phyloP scores from a whole-genome alignment of 2,888 invertebrate genomes.

The Plemyria rubiginata region DNA sequence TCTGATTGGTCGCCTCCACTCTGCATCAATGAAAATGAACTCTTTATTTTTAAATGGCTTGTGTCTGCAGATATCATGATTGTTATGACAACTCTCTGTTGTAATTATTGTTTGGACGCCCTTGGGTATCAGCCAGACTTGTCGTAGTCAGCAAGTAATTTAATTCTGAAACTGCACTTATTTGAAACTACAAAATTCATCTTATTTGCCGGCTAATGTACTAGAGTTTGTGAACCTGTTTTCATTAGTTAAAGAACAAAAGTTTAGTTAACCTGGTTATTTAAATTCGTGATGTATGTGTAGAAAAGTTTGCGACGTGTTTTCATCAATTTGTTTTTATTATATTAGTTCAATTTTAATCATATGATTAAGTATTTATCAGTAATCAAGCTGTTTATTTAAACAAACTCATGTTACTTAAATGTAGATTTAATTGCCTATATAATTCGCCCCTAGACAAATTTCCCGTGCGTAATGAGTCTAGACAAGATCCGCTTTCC shows the following conservation, averaged over 20 bases:
- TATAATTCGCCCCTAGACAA: constrained; percentile 30
- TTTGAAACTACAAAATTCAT: background rate
- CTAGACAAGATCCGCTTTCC: no score
- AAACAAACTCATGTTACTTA: constrained; percentile 62
- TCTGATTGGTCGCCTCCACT: no score
- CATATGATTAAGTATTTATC: constrained; percentile 39
- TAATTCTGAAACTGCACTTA: background rate
- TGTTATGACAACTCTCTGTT: background rate
- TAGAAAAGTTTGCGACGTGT: background rate
- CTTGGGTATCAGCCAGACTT: background rate
- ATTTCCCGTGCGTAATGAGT: background rate
- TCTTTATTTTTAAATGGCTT: background rate
- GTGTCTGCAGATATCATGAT: background rate
- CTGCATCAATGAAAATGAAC: no score
- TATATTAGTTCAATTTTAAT: constrained; percentile 43
- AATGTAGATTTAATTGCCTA: constrained; percentile 56
- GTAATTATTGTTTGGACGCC: background rate
- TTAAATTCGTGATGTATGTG: background rate
- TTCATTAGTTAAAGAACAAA: background rate
- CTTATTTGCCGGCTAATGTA: background rate
- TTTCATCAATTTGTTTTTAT: constrained; percentile 4
- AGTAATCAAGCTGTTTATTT: constrained; percentile 44
- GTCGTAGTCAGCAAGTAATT: background rate
- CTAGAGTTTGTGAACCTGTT: background rate
- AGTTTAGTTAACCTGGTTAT: background rate